These are phyloP conservation scores for Rotaria magnacalcarata DNA, from an alignment of 2,888 invertebrate genomes.

Conservation along the genomic window DNA sequence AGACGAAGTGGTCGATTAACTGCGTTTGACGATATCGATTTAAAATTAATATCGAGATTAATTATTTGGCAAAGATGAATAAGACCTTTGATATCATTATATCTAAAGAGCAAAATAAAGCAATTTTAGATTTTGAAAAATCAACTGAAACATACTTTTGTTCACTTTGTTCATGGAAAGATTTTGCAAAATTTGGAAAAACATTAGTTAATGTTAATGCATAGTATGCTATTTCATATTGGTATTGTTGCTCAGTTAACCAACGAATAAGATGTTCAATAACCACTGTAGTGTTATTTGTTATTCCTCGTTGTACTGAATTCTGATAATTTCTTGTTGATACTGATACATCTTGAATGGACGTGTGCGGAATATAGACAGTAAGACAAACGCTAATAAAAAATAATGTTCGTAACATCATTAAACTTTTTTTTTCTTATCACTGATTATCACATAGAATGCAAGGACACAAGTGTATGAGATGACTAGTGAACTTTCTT, in stretches of 20 bases:
- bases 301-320: background rate
- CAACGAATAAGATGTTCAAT: background rate
- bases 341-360: background rate
- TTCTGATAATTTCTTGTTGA: background rate
- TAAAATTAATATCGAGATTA: background rate
- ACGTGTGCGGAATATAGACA: conserved; percentile 8
- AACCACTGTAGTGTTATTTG: background rate
- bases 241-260: conserved; percentile 1
- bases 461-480: background rate
- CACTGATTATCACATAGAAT: background rate
- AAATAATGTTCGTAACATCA: background rate
- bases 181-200: background rate
- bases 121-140: background rate
- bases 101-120: background rate
- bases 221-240: conserved; percentile 27
- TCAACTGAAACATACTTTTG: background rate
- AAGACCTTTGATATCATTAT: background rate
- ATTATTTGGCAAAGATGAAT: background rate
- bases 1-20: background rate
- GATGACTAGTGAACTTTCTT: background rate
- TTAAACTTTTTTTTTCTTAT: background rate
- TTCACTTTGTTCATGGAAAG: conserved; percentile 3
- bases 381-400: background rate
- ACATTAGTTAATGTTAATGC: background rate
- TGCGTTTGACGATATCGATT: background rate